Conservation (phyloP, 2,797 vertebrate genomes). For the Lophius americanus region DNA sequence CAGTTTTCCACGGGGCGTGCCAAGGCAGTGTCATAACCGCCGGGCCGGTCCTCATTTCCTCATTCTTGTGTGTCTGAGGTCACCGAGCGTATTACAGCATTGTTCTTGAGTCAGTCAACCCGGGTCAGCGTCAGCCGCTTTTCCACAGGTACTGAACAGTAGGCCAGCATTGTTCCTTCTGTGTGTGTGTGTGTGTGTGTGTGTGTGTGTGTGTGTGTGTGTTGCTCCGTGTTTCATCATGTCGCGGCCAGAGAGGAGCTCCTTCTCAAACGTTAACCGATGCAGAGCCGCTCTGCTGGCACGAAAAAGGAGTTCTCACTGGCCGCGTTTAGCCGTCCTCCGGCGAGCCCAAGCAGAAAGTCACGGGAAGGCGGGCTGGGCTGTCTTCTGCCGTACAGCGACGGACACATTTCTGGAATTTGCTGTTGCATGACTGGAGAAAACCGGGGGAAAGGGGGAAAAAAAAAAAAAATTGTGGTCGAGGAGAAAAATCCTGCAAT, state of each 20-base stretch:
- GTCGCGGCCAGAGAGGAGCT: slow-evolving; percentile 38
- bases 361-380: too few relatives aligned
- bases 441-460: too few relatives aligned
- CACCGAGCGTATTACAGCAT: slow-evolving; percentile 40
- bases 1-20: slow-evolving; percentile 63
- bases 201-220: slow-evolving; percentile 21
- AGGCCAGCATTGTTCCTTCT: slow-evolving; percentile 34
- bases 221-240: slow-evolving; percentile 70
- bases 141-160: slow-evolving; percentile 46
- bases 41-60: slow-evolving; percentile 64
- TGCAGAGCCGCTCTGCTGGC: slow-evolving; percentile 13
- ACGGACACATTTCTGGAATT: too few relatives aligned
- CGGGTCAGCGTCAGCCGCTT: slow-evolving; percentile 35
- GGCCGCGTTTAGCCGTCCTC: slow-evolving; percentile 19
- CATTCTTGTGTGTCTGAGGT: slow-evolving; percentile 66
- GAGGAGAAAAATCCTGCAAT: too few relatives aligned
- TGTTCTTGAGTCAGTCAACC: slow-evolving; percentile 50
- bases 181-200: slow-evolving; percentile 33
- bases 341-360: too few relatives aligned
- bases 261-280: slow-evolving; percentile 17
- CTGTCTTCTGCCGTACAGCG: too few relatives aligned
- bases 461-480: too few relatives aligned
- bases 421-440: too few relatives aligned
- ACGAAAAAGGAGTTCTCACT: not conserved
- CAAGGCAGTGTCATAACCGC: slow-evolving; percentile 64